A percentile compares a stretch with the other conserved stretches of the same genome.
These are phyloP conservation scores for Clarias batrachus DNA, from an alignment of 2,113 vertebrate species.

Conservation along the genomic window DNA sequence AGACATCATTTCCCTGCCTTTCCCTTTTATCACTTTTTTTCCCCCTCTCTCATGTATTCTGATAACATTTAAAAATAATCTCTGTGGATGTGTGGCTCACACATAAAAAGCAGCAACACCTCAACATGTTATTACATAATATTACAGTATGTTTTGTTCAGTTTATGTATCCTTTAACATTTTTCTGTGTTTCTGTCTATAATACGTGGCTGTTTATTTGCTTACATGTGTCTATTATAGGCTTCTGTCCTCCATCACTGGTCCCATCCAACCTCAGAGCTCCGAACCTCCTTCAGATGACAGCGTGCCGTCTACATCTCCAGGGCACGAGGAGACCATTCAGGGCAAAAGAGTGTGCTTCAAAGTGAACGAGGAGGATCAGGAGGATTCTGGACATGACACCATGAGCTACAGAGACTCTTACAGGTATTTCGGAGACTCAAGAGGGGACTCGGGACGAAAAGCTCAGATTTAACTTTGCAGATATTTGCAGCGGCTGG, in stretches of 20 bases:
- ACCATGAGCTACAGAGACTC: constrained; percentile 98
- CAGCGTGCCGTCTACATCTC: constrained; percentile 72
- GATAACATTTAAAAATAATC: constrained; percentile 9
- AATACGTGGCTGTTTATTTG: not conserved
- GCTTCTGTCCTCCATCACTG: constrained; percentile 92
- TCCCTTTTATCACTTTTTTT: constrained; percentile 13
- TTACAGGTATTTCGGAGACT: constrained; percentile 76
- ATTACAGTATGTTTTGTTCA: too few relatives aligned
- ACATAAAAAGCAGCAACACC: not conserved
- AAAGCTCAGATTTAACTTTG: not conserved
- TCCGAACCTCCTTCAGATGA: constrained; percentile 78
- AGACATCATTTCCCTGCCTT: constrained; percentile 41
- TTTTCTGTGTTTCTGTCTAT: constrained; percentile 5
- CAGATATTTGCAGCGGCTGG: not conserved
- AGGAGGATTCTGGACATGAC: constrained; percentile 98
- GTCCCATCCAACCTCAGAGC: constrained; percentile 78
- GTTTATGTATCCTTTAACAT: not conserved
- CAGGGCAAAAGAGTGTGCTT: constrained; percentile 94
- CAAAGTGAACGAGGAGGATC: constrained; percentile 94
- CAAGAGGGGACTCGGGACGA: too few relatives aligned
- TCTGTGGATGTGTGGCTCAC: not conserved
- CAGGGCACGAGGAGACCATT: constrained; percentile 81
- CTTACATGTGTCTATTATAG: constrained; percentile 61
- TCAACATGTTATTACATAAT: not conserved
- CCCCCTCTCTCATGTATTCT: not conserved